These are phyloP conservation scores for honey bee (Apis mellifera) DNA, from an alignment of 1,140 invertebrate genomes.

Conservation along the genomic window DNA sequence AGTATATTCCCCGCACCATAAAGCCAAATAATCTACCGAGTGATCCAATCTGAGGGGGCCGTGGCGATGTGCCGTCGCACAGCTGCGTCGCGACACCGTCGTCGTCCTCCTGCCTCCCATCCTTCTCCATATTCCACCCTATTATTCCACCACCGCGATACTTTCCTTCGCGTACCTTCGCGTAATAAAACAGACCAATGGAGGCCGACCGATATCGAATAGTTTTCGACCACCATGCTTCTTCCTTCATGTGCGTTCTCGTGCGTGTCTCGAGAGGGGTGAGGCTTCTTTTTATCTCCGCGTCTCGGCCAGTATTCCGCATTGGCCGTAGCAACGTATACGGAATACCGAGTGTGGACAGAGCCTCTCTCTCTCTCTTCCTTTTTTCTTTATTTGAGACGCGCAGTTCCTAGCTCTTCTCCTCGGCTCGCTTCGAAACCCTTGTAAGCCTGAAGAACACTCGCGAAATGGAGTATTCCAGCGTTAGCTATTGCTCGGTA, in stretches of 20 bases:
- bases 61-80: conserved; percentile 6
- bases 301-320: too few relatives aligned
- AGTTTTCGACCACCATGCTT: neutral
- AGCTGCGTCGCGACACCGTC: conserved; percentile 25
- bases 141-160: neutral
- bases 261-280: too few relatives aligned
- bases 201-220: neutral
- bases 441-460: conserved; percentile 20
- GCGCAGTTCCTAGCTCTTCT: neutral
- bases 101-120: too few relatives aligned
- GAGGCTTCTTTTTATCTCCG: neutral
- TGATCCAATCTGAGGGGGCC: conserved; percentile 72
- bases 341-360: neutral
- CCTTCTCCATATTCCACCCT: neutral
- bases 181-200: neutral
- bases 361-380: too few relatives aligned
- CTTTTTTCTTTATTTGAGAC: neutral
- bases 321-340: too few relatives aligned
- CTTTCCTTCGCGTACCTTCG: neutral
- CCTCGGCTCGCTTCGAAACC: neutral
- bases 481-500: neutral
- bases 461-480: conserved; percentile 16
- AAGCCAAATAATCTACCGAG: conserved; percentile 80
- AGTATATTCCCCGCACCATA: conserved; percentile 80
- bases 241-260: too few relatives aligned